Conservation (phyloP, 2,888 invertebrate species). For the Lepas anatifera region DNA sequence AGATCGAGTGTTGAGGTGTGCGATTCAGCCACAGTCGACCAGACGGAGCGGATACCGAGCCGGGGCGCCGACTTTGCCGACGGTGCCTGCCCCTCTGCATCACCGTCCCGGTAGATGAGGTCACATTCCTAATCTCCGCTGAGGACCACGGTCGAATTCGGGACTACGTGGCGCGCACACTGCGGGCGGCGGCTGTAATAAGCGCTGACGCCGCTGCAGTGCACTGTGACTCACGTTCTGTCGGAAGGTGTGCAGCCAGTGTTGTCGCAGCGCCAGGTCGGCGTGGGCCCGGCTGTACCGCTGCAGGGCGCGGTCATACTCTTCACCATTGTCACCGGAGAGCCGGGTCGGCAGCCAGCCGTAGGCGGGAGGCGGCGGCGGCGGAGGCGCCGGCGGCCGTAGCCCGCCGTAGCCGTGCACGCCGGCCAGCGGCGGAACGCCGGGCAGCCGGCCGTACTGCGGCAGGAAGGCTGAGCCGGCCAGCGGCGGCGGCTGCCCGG, state of each 20-base stretch:
- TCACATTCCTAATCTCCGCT: no score
- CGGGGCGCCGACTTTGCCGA: no score
- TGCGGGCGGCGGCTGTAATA: no score
- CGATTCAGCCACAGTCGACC: no score
- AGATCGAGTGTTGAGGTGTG: no score
- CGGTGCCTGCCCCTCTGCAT: no score
- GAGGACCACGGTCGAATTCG: no score
- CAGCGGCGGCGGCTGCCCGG: not conserved
- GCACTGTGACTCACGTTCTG: not conserved
- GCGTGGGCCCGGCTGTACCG: constrained; percentile 6
- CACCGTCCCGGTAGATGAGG: no score
- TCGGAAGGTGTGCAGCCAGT: constrained; percentile 7
- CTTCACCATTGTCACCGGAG: not conserved
- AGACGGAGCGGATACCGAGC: no score
- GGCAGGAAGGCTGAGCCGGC: not conserved
- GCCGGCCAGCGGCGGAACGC: not conserved
- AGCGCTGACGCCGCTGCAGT: no score
- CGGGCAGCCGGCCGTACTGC: not conserved
- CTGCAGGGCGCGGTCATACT: constrained; percentile 4
- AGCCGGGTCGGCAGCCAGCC: constrained; percentile 3
- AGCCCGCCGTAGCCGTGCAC: not conserved
- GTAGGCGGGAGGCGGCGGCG: constrained; percentile 2
- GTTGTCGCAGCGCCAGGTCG: constrained; percentile 6
- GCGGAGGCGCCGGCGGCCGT: not conserved
- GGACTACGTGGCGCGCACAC: no score